Conservation (phyloP, 2,888 invertebrate species). For the Amiota minor region DNA sequence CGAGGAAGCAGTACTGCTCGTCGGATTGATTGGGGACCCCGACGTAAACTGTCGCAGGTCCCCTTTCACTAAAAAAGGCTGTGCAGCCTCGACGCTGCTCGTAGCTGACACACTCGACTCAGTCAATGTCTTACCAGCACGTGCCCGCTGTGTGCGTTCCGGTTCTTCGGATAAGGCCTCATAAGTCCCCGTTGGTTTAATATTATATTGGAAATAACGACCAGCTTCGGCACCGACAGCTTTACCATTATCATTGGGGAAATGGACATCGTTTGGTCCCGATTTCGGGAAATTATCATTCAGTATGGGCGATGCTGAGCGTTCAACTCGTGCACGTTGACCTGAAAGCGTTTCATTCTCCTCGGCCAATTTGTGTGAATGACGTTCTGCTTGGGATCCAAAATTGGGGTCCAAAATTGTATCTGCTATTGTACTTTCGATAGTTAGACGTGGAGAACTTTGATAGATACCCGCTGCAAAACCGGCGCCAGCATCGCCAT, state of each 20-base stretch:
- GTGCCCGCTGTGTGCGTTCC: conserved; percentile 64
- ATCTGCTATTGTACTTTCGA: conserved; percentile 62
- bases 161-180: conserved; percentile 51
- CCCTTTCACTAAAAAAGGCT: conserved; percentile 74
- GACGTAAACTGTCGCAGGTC: conserved; percentile 73
- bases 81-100: conserved; percentile 40
- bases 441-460: conserved; percentile 53
- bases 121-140: conserved; percentile 65
- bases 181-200: conserved; percentile 71
- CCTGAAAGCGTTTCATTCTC: conserved; percentile 65
- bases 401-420: conserved; percentile 43
- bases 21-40: conserved; percentile 72
- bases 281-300: conserved; percentile 75
- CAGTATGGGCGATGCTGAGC: conserved; percentile 77
- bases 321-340: conserved; percentile 74
- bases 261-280: conserved; percentile 65
- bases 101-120: conserved; percentile 2
- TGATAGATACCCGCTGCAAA: conserved; percentile 27
- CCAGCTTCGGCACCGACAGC: conserved; percentile 62
- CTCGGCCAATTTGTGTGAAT: conserved; percentile 40
- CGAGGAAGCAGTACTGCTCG: conserved; percentile 68
- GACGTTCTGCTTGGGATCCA: conserved; percentile 41
- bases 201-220: conserved; percentile 71
- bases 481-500: conserved; percentile 41
- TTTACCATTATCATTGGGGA: conserved; percentile 57